phyloP scores from a whole-genome alignment of 2,888 invertebrate species.

The Ametastegia equiseti region DNA sequence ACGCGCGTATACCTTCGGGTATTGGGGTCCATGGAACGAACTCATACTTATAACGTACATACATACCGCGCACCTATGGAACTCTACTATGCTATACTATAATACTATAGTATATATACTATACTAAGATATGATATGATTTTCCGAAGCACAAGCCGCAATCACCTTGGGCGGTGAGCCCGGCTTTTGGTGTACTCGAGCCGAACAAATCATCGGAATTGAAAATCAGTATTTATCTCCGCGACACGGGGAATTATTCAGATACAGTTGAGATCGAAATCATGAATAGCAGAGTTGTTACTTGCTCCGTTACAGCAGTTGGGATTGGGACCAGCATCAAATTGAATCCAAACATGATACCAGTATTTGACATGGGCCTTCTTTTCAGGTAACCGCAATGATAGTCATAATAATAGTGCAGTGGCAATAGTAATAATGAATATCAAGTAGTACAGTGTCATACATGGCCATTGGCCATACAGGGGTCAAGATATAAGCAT shows the following conservation, averaged over 20 bases:
- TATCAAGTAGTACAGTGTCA: background rate
- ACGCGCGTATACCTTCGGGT: too few relatives aligned
- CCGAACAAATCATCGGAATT: constrained; percentile 67
- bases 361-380: constrained; percentile 79
- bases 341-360: constrained; percentile 80
- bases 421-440: too few relatives aligned
- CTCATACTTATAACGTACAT: too few relatives aligned
- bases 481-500: constrained; percentile 62
- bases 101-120: background rate
- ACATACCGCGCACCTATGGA: too few relatives aligned
- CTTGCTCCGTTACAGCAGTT: constrained; percentile 78
- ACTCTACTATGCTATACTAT: too few relatives aligned
- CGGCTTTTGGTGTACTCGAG: constrained; percentile 63
- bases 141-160: constrained; percentile 56
- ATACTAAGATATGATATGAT: background rate
- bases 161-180: constrained; percentile 63
- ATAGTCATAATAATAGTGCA: background rate
- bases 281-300: constrained; percentile 74
- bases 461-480: constrained; percentile 10
- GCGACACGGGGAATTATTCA: constrained; percentile 69
- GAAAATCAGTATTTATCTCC: constrained; percentile 69
- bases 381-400: constrained; percentile 79
- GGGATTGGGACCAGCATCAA: constrained; percentile 84
- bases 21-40: too few relatives aligned
- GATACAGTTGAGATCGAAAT: constrained; percentile 70